Conservation (phyloP, 2,797 vertebrate species). For the Mionectes olivaceus region DNA sequence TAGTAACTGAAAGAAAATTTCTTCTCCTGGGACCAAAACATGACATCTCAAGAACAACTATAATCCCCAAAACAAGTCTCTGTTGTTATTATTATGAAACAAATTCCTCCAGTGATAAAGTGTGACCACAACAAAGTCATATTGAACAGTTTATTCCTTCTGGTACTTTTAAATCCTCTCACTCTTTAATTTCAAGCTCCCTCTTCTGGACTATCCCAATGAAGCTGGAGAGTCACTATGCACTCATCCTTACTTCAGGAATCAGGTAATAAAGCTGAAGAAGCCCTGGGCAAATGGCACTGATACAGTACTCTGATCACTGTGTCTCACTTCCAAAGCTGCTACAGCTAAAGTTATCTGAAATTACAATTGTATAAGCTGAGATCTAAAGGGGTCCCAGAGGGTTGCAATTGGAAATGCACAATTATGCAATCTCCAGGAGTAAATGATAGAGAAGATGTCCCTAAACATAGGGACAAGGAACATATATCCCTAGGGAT, state of each 20-base stretch:
- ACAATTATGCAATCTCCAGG: not conserved
- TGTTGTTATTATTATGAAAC: not conserved
- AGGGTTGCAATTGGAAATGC: not conserved
- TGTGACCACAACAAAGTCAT: not conserved
- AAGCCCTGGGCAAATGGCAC: not conserved
- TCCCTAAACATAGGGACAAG: not conserved
- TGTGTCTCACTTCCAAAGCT: not conserved
- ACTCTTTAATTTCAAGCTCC: slow-evolving; percentile 71
- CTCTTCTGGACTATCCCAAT: slow-evolving; percentile 70
- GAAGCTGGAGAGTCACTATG: not conserved
- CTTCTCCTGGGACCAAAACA: not conserved
- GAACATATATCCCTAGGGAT: not conserved
- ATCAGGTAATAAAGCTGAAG: not conserved
- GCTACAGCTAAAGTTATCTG: not conserved
- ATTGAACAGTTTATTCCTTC: slow-evolving; percentile 20
- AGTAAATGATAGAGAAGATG: not conserved
- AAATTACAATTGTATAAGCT: not conserved
- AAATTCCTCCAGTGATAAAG: slow-evolving; percentile 1
- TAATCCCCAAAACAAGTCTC: not conserved
- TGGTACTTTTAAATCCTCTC: slow-evolving; percentile 6
- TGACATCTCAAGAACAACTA: not conserved
- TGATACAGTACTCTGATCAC: not conserved
- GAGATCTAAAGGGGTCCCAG: not conserved
- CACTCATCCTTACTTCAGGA: not conserved
- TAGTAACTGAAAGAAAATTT: not conserved